Evolutionary conservation across 2,113 vertebrate species (phyloP).

Genomic region (Bettongia penicillata): DNA sequence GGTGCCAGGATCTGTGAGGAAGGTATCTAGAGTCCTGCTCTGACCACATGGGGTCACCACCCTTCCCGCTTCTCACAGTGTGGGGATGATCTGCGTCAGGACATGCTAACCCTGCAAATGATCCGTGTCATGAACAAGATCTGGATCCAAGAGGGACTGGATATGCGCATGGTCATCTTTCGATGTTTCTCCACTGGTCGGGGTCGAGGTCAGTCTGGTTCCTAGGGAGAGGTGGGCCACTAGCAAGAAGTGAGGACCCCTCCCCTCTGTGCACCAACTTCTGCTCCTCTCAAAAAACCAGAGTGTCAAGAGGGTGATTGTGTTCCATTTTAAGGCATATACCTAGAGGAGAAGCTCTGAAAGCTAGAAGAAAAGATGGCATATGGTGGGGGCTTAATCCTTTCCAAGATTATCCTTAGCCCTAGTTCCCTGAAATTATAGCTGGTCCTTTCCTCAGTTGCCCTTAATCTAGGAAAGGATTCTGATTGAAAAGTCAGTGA

Average conservation of each 20-base stretch:
- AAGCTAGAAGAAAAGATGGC: accelerated
- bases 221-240: neutral
- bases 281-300: neutral
- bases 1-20: neutral
- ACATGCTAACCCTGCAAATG: constrained; percentile 98
- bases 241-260: neutral
- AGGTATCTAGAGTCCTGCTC: neutral
- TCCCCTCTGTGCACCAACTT: neutral
- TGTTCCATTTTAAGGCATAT: neutral
- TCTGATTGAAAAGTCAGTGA: neutral
- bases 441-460: neutral
- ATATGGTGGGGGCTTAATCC: neutral
- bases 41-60: accelerated
- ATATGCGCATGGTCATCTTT: constrained; percentile 99
- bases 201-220: constrained; percentile 85
- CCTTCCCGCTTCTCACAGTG: constrained; percentile 82
- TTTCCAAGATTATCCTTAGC: neutral
- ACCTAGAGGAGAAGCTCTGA: neutral
- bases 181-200: constrained; percentile 96
- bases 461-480: neutral
- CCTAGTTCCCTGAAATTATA: neutral
- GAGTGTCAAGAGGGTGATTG: neutral
- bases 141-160: constrained; percentile 98
- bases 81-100: constrained; percentile 96
- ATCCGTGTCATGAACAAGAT: constrained; percentile 99